Base-by-base conservation (phyloP, 30 jellyfish, hydroid and myxozoan species). In the Aurelia aurita region DNA sequence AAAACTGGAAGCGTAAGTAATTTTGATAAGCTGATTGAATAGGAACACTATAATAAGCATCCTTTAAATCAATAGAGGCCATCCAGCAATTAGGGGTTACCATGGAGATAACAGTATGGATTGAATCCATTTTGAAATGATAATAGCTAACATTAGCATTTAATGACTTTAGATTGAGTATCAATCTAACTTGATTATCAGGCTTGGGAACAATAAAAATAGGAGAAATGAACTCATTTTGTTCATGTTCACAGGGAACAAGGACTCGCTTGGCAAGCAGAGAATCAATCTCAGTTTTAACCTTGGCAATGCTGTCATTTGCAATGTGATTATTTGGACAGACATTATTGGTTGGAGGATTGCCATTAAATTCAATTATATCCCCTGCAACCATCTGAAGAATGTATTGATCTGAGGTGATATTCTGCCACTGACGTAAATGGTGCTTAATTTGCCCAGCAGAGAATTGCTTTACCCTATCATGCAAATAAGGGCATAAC, bases 11-110 rank as follows among this genome's bases (percentile, higher is more conserved):
- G 21, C 72, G 72, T 28, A 84, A 57, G 49, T 5, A 84, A 34
- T 72, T 71, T 49, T 84, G 94, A 43, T 57, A 55, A 31, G n/a
- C n/a, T 34, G 66, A 53, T 59, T 72, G 82, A 31, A 74, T 63
- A 63, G 62, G 45, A 4, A 86, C 80, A 49, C 90, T 72, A 44
- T 86, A 86, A 43, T 86, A 86, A 4, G 96, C 91, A 86, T 76
- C 86, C 28, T 80, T 80, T 47, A 86, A 51, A 55, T 86, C 96
- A 14, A 86, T 21, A 2, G 90, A 74, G 43, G 79, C 77, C 86
- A 86, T 86, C 90, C 86, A 74, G 53, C 88, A 71, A 45, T 53
- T 45, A 21, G 88, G 82, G 12, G 89, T 69, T 21, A 73, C 67
- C 74, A 85, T 18, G 8, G 43, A n/a, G 20, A 85, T 45, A 5